These are phyloP conservation scores for zebrafish (Danio rerio) DNA, from an alignment of 2,113 vertebrate genomes.

Conservation along the genomic window GRCz12tu NC_133176.1:26193501-26194000, in stretches of 20 bases:
- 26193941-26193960: slow-evolving; percentile 50
- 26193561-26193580: too few relatives aligned
- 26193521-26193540: too few relatives aligned
- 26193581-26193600: too few relatives aligned
- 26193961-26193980: slow-evolving; percentile 60
- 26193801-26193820: slow-evolving; percentile 42
- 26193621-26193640: too few relatives aligned
- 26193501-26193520: too few relatives aligned
- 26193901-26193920: slow-evolving; percentile 19
- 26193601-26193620: too few relatives aligned
- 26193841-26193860: slow-evolving; percentile 36
- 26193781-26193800: slow-evolving; percentile 37
- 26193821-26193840: slow-evolving; percentile 24
- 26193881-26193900: slow-evolving; percentile 28
- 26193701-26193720: slow-evolving; percentile 12
- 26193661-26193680: slow-evolving; percentile 32
- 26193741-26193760: slow-evolving; percentile 29
- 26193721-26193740: slow-evolving; percentile 17
- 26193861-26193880: slow-evolving; percentile 56
- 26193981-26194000: slow-evolving; percentile 62
- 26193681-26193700: slow-evolving; percentile 60
- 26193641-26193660: slow-evolving; percentile 43
- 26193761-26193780: slow-evolving; percentile 27
- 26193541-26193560: too few relatives aligned
- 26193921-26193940: slow-evolving; percentile 52